Evolutionary conservation across 2,113 vertebrate genomes (phyloP), one percentile per base, ranked within the genome.

Genomic region (Caloenas nicobarica): DNA sequence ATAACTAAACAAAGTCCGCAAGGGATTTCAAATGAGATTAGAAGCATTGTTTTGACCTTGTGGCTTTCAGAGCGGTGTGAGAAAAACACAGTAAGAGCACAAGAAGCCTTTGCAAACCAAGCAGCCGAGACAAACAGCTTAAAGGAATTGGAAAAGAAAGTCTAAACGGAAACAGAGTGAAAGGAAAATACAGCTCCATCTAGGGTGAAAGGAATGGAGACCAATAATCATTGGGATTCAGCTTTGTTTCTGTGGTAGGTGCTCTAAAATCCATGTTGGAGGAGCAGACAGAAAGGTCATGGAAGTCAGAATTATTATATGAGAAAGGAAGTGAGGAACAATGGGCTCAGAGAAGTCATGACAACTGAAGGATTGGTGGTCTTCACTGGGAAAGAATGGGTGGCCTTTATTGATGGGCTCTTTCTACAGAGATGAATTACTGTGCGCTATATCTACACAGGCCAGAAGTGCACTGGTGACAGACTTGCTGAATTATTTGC

Each of bases 251-350:
- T 95, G 78, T 79, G 92, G 91, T 95, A 91, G 93, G 93, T 94
- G 66, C 89, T 94, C 57, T 91, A 36, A 94, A 92, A 87, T 73
- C 91, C 21, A 25, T n/a, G 65, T 74, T 96, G 87, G 78, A 96
- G 60, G 70, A 95, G 80, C 93, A 96, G 93, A 92, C 96, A 94
- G 91, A 97, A 87, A 96, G 96, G 93, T 97, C 91, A 89, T 33
- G 9, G 87, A 88, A 96, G 94, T 97, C 96, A 97, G 85, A 97
- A 97, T 97, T 97, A 97, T 93, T 97, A 92, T 86, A 94, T 91
- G 92, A 94, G 95, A 98, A 96, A 97, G 97, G 94, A 97, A 98
- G 94, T 58, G 7, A 74, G 61, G 73, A 97, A 97, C 94, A 97
- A 97, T 86, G 57, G 72, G 44, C 48, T 90, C 29, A 62, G 74